A percentile compares a stretch with the other conserved stretches of the same genome.
Evolutionary conservation across 2,888 invertebrate genomes (phyloP).

Genomic region (Ochropleura plecta): DNA sequence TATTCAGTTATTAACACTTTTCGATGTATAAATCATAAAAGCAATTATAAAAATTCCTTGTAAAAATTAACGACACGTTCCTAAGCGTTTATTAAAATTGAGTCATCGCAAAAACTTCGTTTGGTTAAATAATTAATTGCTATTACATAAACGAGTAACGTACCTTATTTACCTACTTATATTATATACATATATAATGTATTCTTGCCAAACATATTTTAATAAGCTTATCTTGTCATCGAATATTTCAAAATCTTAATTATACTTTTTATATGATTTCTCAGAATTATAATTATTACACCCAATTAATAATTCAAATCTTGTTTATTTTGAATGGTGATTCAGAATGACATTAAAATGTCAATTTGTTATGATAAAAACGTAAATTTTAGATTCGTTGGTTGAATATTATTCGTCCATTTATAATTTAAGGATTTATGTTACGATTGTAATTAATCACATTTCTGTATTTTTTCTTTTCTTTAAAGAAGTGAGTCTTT

Average conservation of each 20-base stretch:
- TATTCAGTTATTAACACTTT: conserved; percentile 7
- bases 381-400: conserved; percentile 48
- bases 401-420: conserved; percentile 38
- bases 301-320: conserved; percentile 65
- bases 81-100: conserved; percentile 38
- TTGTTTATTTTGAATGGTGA: conserved; percentile 60
- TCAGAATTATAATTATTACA: conserved; percentile 61
- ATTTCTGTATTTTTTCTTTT: conserved; percentile 15
- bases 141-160: conserved; percentile 44
- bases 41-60: conserved; percentile 37
- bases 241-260: conserved; percentile 63
- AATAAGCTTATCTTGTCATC: conserved; percentile 60
- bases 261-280: conserved; percentile 52
- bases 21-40: conserved; percentile 27
- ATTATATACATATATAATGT: conserved; percentile 26
- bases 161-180: conserved; percentile 8
- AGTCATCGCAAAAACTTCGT: conserved; percentile 47
- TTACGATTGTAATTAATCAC: conserved; percentile 48
- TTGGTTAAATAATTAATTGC: conserved; percentile 51
- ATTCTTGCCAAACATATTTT: conserved; percentile 55
- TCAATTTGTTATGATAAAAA: conserved; percentile 62
- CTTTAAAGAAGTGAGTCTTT: neutral
- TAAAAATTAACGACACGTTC: conserved; percentile 23
- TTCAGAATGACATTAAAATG: conserved; percentile 64
- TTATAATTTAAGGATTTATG: conserved; percentile 51